Evolutionary conservation across 2,797 vertebrate genomes (phyloP).

Genomic region (Acanthurus lineatus): DNA sequence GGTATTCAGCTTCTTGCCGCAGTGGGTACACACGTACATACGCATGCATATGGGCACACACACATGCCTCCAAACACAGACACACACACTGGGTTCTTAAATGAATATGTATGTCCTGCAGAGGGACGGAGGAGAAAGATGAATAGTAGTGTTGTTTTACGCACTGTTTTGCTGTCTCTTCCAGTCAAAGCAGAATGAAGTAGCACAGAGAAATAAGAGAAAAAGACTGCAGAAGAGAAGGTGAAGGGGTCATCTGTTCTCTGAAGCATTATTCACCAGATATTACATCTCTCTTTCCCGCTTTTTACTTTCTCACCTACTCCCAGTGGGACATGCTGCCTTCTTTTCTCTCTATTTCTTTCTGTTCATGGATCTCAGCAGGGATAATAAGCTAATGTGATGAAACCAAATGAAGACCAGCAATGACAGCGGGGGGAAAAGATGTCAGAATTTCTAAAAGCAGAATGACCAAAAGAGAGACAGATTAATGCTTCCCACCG

Average conservation of each 20-base stretch:
- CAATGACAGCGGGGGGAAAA: conserved; percentile 35
- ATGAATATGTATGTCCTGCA: conserved; percentile 80
- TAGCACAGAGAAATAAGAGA: conserved; percentile 15
- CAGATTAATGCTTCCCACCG: conserved; percentile 8
- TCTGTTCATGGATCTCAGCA: conserved; percentile 40
- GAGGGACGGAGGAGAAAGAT: conserved; percentile 57
- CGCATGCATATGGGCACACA: conserved; percentile 38
- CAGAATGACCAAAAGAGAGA: conserved; percentile 2
- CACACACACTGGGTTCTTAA: conserved; percentile 45
- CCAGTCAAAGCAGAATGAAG: conserved; percentile 41
- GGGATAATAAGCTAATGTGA: conserved; percentile 50
- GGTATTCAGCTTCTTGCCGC: conserved; percentile 36
- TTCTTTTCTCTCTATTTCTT: conserved; percentile 33
- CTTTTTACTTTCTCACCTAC: conserved; percentile 14
- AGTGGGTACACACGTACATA: conserved; percentile 54
- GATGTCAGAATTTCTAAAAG: conserved; percentile 37
- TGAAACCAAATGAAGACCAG: conserved; percentile 57
- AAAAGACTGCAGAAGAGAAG: conserved; percentile 34
- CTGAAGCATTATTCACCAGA: conserved; percentile 36
- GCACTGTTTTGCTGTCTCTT: conserved; percentile 16
- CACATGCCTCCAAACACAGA: conserved; percentile 29
- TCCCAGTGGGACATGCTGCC: no score
- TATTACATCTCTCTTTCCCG: conserved; percentile 40
- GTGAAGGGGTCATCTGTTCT: conserved; percentile 48
- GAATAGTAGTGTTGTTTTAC: conserved; percentile 52